Evolutionary conservation across 2,113 vertebrate genomes (phyloP), one percentile per base, ranked within the genome.

Genomic region (Mesitornis unicolor): DNA sequence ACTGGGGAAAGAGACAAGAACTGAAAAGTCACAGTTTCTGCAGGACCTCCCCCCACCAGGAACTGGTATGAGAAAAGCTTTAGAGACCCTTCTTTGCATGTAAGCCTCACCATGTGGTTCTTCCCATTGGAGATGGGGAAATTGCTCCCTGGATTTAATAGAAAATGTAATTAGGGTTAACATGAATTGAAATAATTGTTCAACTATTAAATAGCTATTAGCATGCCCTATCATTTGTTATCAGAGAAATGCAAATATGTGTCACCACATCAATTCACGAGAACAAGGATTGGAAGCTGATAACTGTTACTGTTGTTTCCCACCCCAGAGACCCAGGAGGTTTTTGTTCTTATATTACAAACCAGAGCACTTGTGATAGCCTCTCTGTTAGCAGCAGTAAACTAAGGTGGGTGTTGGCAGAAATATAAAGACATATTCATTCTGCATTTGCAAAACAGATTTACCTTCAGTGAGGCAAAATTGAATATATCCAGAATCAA

Each of bases 181-280:
- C 60, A 29, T 93, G 75, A 80, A 88, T 95, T 95, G 65, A 88
- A 93, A 80, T 90, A 94, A 88, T 84, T 93, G 26, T 77, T 91
- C 60, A 80, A 65, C 61, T 80, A 74, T 88, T 91, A 43, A 91
- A 91, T 47, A 95, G 84, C 69, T 90, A 90, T 88, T 94, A 90
- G 19, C 59, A 51, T 91, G 82, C 63, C 67, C 93, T 91, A 90
- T 90, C 88, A 92, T 94, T 96, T 93, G 70, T 75, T 90, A 70
- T 88, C 67, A 91, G 85, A 88, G 75, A 96, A 93, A 95, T 91
- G 94, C 87, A 94, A 97, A 94, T 94, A 69, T 6, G 12, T 74
- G 87, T 86, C 90, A 82, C 54, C 0, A 1, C 79, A 86, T 90
- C 90, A 67, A 43, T 77, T 85, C 59, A 54, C 0, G 0, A 82